Evolutionary conservation across 2,888 invertebrate genomes (phyloP), one percentile per base, ranked within the genome.

Genomic region (Pammene aurita): DNA sequence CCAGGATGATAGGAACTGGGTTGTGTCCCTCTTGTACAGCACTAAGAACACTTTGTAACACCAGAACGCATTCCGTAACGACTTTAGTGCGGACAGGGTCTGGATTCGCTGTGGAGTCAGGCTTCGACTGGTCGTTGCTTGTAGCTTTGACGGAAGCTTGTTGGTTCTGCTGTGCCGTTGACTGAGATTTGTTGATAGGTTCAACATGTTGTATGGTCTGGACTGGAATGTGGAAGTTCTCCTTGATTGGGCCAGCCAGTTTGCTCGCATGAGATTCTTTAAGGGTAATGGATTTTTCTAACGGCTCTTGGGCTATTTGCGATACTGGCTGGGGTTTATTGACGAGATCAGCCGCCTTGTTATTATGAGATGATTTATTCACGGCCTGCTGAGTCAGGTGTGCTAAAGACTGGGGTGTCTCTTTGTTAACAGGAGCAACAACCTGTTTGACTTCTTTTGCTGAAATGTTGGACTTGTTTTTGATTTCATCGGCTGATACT

Each of bases 1-100:
- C 44, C 42, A 58, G 44, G 58, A 58, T 44, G 9, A 58, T 58
- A 10, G 58, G 58, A 9, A 58, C 58, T 58, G 58, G 58, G n/a
- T 58, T 58, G n/a, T 44, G n/a, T 58, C 58, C 58, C 0, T 18
- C 26, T 58, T 58, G 26, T 26, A 58, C n/a, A 26, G 58, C 58
- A 58, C 42, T 44, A n/a, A 58, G 58, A 14, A 58, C 44, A 9
- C 44, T 58, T 44, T 44, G 44, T 18, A 58, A 44, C 26, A 58
- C 26, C 26, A n/a, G 44, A 0, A 58, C 13, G 44, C 58, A 58
- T 44, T 58, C 58, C 2, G 7, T 11, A 10, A 58, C 26, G n/a
- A 44, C 26, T 34, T 58, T 26, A 44, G 44, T 44, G 26, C 58
- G 58, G n/a, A 44, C 42, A 26, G 26, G 26, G 26, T 58, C 58